These are phyloP conservation scores for Parnassius glacialis DNA, from an alignment of 2,888 invertebrate genomes.

Conservation along the genomic window DNA sequence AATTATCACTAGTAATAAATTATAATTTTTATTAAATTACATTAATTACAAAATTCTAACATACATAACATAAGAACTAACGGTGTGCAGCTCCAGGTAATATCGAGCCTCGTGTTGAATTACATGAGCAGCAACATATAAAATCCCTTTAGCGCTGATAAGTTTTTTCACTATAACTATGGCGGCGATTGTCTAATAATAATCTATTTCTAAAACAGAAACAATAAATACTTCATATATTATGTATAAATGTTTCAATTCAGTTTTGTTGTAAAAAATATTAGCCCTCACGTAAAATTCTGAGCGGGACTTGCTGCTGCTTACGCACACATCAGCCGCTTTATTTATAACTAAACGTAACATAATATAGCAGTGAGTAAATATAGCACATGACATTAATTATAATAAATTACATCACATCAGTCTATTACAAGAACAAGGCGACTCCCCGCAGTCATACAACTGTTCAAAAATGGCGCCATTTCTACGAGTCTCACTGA, in stretches of 20 bases:
- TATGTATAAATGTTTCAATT: no score
- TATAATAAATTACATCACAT: conserved; percentile 50
- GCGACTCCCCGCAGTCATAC: neutral
- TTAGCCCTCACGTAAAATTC: no score
- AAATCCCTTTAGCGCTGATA: no score
- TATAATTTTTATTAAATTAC: neutral
- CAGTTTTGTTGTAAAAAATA: no score
- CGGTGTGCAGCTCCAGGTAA: neutral
- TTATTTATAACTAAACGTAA: conserved; percentile 5
- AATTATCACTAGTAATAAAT: conserved; percentile 2
- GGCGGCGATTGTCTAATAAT: no score
- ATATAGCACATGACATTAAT: conserved; percentile 31
- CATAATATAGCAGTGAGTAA: conserved; percentile 5
- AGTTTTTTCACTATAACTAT: no score
- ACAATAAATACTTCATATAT: no score
- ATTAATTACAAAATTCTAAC: neutral
- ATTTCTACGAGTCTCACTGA: neutral
- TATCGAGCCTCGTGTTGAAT: neutral
- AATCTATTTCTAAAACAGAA: no score
- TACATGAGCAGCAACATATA: neutral
- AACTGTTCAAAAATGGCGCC: neutral
- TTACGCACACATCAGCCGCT: no score
- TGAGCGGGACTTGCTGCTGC: no score
- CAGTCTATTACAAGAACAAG: conserved; percentile 50
- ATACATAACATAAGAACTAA: neutral